Conservation (phyloP, 2,888 invertebrate genomes). For the Cerastoderma edule region DNA sequence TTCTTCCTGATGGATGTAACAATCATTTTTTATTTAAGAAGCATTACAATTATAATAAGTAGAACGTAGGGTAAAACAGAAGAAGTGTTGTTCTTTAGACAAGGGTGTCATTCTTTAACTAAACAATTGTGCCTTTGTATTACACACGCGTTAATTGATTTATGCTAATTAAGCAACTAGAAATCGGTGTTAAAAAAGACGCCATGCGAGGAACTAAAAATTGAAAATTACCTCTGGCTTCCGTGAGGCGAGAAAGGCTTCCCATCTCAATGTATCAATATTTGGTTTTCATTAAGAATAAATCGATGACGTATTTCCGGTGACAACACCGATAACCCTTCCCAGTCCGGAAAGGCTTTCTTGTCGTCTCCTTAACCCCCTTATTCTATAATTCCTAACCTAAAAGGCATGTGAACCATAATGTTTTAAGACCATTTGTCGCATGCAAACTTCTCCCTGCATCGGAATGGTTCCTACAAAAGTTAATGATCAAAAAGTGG, state of each 20-base stretch:
- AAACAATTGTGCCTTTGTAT: background rate
- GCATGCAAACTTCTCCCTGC: too few relatives aligned
- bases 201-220: constrained; percentile 13
- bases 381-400: too few relatives aligned
- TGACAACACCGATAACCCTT: background rate
- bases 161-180: constrained; percentile 8
- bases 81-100: too few relatives aligned
- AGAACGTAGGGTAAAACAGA: too few relatives aligned
- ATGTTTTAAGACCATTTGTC: too few relatives aligned
- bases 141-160: background rate
- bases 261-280: constrained; percentile 19
- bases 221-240: background rate
- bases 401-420: too few relatives aligned
- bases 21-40: too few relatives aligned
- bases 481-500: too few relatives aligned
- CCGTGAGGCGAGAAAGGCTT: background rate
- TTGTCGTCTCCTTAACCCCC: background rate
- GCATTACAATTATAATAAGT: too few relatives aligned
- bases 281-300: constrained; percentile 23
- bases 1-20: too few relatives aligned
- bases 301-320: constrained; percentile 20
- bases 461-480: too few relatives aligned
- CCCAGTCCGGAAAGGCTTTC: background rate
- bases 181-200: constrained; percentile 3
- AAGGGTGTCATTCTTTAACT: too few relatives aligned